phyloP scores from a whole-genome alignment of 2,888 invertebrate genomes.

The Hemicrepidius hirtus region DNA sequence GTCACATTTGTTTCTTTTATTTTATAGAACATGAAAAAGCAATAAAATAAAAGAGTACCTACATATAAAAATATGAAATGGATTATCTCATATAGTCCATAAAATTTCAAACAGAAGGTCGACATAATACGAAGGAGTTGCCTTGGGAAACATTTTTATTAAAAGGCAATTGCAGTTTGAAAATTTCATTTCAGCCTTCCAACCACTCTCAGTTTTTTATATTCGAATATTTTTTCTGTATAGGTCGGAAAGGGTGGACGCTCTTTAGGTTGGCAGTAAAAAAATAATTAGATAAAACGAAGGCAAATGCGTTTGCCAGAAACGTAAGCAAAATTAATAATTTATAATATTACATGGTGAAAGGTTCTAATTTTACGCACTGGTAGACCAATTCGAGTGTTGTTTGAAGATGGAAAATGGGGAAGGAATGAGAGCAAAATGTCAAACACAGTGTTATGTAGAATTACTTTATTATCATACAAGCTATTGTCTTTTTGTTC shows the following conservation, averaged over 20 bases:
- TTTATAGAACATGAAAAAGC: background rate
- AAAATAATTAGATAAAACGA: conserved; percentile 1
- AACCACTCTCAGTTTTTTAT: no score
- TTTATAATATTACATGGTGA: background rate
- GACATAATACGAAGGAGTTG: background rate
- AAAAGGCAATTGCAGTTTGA: conserved; percentile 5
- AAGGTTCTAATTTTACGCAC: background rate
- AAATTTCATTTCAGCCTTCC: background rate
- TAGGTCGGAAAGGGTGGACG: no score
- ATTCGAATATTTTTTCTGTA: no score
- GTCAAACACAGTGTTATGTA: background rate
- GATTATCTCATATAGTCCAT: background rate
- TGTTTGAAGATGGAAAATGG: conserved; percentile 4
- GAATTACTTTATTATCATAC: background rate
- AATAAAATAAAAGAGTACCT: background rate
- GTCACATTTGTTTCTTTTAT: no score
- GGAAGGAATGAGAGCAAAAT: background rate
- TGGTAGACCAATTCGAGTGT: background rate
- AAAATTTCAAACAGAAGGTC: background rate
- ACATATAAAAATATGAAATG: background rate
- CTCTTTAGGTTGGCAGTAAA: background rate
- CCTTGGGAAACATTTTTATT: background rate
- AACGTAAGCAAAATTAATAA: background rate
- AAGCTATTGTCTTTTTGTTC: background rate
- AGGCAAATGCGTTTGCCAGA: background rate